These are phyloP conservation scores for Elachura formosa DNA, from an alignment of 2,113 vertebrate species.

Conservation along the genomic window DNA sequence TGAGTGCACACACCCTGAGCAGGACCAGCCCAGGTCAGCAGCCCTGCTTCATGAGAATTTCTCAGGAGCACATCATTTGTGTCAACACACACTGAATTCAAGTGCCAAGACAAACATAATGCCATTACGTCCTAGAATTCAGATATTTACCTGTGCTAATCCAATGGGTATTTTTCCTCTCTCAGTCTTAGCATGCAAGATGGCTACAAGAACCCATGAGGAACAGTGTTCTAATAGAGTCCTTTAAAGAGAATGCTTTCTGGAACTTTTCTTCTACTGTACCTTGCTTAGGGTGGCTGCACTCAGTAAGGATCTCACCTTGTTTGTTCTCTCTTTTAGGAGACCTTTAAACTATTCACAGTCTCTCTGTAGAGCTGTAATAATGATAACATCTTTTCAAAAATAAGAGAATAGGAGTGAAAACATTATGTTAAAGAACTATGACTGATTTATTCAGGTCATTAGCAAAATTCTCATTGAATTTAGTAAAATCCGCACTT, in stretches of 20 bases:
- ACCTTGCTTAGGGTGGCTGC: neutral
- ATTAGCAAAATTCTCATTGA: neutral
- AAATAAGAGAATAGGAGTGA: neutral
- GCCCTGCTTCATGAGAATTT: neutral
- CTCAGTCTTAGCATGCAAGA: no score
- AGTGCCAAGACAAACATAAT: neutral
- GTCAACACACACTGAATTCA: neutral
- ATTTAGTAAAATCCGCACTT: neutral
- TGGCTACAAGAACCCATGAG: neutral
- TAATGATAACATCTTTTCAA: neutral
- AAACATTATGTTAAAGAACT: neutral
- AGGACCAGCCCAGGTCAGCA: rapidly evolving
- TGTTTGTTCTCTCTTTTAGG: neutral
- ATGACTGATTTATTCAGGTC: neutral
- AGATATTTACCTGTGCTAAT: neutral
- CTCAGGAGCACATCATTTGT: rapidly evolving
- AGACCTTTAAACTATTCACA: neutral
- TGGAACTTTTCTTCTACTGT: neutral
- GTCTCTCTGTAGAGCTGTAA: neutral
- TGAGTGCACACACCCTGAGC: neutral
- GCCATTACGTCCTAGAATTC: neutral
- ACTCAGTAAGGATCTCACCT: neutral
- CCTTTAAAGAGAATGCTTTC: neutral
- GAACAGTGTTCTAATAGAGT: neutral
- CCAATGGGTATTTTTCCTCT: neutral